These are phyloP conservation scores for Harpalus rubripes DNA, from an alignment of 2,888 invertebrate genomes.

Conservation along the genomic window DNA sequence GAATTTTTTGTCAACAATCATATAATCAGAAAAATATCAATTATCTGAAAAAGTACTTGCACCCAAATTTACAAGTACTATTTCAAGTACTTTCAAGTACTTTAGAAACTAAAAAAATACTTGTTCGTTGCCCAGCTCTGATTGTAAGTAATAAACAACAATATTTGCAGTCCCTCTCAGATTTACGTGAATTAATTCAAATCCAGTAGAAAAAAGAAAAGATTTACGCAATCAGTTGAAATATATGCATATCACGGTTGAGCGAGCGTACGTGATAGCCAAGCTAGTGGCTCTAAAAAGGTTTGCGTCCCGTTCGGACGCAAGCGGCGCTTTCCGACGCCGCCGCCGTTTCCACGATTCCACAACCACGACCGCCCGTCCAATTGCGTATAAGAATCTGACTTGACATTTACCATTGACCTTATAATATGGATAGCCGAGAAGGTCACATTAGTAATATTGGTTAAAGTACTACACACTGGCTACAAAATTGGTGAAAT, in stretches of 20 bases:
- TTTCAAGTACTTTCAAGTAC: too few relatives aligned
- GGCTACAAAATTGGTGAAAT: too few relatives aligned
- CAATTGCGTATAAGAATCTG: constrained; percentile 44
- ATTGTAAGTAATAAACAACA: not conserved
- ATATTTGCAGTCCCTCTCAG: not conserved
- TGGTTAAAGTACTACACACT: too few relatives aligned
- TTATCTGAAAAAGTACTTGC: too few relatives aligned
- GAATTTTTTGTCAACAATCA: too few relatives aligned
- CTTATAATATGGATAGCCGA: not conserved
- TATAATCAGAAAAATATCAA: too few relatives aligned
- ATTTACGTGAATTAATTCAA: constrained; percentile 22
- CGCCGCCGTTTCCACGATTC: constrained; percentile 13
- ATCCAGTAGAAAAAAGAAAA: constrained; percentile 38
- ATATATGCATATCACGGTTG: constrained; percentile 45
- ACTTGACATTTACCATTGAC: constrained; percentile 12
- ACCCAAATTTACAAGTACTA: too few relatives aligned
- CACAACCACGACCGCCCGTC: constrained; percentile 8
- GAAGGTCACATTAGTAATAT: not conserved
- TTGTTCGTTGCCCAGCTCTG: too few relatives aligned
- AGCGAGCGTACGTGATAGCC: constrained; percentile 34
- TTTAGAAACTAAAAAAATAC: too few relatives aligned
- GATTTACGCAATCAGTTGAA: constrained; percentile 44
- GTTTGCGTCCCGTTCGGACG: constrained; percentile 4
- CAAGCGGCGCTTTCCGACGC: not conserved
- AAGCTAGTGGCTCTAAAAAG: constrained; percentile 35